Evolutionary conservation across 2,888 invertebrate species (phyloP).

Genomic region (Bellardia bayeri): DNA sequence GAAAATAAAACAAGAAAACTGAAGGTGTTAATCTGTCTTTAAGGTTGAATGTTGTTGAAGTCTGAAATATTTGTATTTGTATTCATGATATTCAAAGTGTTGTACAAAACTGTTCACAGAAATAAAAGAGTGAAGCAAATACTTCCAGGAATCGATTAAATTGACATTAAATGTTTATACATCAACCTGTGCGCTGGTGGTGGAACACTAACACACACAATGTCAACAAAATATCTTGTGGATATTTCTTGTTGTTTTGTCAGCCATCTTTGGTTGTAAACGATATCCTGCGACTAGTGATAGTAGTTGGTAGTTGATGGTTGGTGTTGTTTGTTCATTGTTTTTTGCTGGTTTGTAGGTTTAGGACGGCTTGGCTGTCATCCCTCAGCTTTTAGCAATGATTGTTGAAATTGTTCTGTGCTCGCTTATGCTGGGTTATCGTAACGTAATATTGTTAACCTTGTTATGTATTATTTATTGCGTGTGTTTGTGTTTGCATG

Average conservation of each 20-base stretch:
- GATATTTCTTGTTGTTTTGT: conserved; percentile 14
- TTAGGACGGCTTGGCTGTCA: neutral
- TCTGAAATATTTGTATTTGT: neutral
- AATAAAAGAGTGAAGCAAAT: conserved; percentile 10
- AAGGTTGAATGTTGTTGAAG: neutral
- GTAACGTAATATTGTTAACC: conserved; percentile 53
- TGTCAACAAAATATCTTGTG: conserved; percentile 22
- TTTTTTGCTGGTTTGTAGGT: conserved; percentile 13
- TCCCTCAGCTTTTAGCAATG: conserved; percentile 3
- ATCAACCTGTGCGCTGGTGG: neutral
- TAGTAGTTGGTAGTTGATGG: conserved; percentile 11
- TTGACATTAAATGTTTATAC: conserved; percentile 36
- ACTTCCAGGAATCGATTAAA: conserved; percentile 36
- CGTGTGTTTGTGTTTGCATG: neutral
- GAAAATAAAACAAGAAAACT: conserved; percentile 32
- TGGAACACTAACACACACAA: neutral
- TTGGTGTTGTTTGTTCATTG: conserved; percentile 4
- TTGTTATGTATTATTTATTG: conserved; percentile 29
- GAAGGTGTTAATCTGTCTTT: conserved; percentile 19
- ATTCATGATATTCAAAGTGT: conserved; percentile 1
- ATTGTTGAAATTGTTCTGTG: neutral
- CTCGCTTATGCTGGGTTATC: conserved; percentile 16
- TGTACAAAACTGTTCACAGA: conserved; percentile 7
- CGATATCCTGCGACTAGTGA: conserved; percentile 24
- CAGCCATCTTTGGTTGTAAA: conserved; percentile 26